These are phyloP conservation scores for Phymastichus coffea DNA, from an alignment of 1,140 invertebrate species.

Conservation along the genomic window DNA sequence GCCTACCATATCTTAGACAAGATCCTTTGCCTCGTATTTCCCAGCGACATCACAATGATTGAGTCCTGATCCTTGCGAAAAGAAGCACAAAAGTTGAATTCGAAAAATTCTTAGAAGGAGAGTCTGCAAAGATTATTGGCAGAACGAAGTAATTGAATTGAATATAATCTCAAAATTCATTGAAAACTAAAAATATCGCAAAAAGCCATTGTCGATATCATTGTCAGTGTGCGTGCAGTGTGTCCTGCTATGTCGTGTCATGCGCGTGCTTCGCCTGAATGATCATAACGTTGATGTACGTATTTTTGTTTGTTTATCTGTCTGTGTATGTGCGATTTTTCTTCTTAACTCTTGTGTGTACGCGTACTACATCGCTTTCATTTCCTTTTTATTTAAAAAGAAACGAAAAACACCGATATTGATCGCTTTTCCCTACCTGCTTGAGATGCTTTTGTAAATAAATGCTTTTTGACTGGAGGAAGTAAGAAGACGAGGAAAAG, in stretches of 20 bases:
- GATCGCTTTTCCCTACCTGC: constrained; percentile 33
- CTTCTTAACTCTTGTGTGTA: constrained; percentile 1
- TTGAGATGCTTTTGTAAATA: constrained; percentile 33
- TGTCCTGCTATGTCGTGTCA: constrained; percentile 34
- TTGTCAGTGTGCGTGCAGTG: constrained; percentile 57
- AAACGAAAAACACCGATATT: neutral
- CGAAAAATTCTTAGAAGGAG: too few species aligned
- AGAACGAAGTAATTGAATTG: too few species aligned
- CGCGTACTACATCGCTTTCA: constrained; percentile 22
- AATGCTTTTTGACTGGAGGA: constrained; percentile 18
- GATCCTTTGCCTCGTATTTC: too few species aligned
- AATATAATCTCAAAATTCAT: too few species aligned
- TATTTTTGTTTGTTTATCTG: constrained; percentile 3
- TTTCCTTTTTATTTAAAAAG: constrained; percentile 13
- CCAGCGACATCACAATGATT: too few species aligned
- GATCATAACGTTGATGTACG: constrained; percentile 2
- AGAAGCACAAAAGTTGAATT: too few species aligned
- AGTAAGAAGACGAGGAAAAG: neutral
- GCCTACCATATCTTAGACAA: too few species aligned
- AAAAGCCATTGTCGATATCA: constrained; percentile 40
- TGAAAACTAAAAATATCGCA: too few species aligned
- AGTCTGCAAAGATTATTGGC: too few species aligned
- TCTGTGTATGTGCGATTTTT: neutral
- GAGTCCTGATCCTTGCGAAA: too few species aligned
- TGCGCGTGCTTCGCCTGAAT: constrained; percentile 22